Evolutionary conservation across 2,113 vertebrate species (phyloP), one percentile per base, ranked within the genome.

Genomic region (Rhipidura dahli): DNA sequence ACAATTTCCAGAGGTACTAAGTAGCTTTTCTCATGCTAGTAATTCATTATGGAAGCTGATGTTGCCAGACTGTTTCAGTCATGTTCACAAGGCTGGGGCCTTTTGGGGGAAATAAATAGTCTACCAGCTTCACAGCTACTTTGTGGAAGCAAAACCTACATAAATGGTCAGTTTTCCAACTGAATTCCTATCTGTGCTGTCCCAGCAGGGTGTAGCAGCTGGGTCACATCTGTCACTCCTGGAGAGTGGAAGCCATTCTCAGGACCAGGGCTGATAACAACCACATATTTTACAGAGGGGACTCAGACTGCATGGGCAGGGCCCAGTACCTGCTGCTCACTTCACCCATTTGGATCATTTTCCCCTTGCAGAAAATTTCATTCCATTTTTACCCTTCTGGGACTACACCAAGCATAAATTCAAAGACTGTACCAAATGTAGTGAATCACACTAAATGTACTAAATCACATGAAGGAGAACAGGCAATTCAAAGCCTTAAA

Each of bases 391-490:
- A 83, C 61, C 39, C 6, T 33, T 28, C 60, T 75, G n/a, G 71
- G 44, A 88, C 72, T 26, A 54, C 7, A 78, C 53, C 57, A 96
- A 96, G 65, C 65, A 59, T 65, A 97, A 97, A 96, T 93, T 94
- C 91, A 94, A 90, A 90, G 90, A 96, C 69, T 76, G 37, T 83
- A 87, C 97, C 96, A 97, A 87, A 77, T 40, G 39, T 68, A 96
- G 87, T 89, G 90, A 93, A 65, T 78, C 95, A 57, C 83, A 87
- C 97, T 96, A 97, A 87, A 77, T 40, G 39, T 68, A 96, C 85
- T 89, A 90, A 93, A 65, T 78, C 95, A 57, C 50, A 90, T 56
- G 56, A 89, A 33, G 82, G 56, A 77, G 72, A 76, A 47, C 4
- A 95, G 84, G 89, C 27, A 69, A 57, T 96, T 95, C 84, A 94